Percentiles rank a stretch among this genome's conserved stretches.
Evolutionary conservation across 2,888 invertebrate species (phyloP).

Genomic region (Eretmocerus hayati): DNA sequence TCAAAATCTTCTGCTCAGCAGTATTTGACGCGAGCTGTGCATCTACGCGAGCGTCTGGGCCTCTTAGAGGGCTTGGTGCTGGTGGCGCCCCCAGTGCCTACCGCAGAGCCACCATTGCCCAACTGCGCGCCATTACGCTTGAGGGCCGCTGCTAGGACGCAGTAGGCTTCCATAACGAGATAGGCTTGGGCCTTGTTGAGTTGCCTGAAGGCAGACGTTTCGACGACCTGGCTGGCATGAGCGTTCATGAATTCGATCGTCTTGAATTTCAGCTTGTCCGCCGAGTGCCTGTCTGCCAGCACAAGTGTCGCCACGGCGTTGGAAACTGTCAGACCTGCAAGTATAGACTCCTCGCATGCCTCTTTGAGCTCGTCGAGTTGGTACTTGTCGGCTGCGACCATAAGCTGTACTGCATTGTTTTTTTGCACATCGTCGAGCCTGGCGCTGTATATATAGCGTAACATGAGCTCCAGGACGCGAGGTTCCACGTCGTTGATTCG

Average conservation of each 20-base stretch:
- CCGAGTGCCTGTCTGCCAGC: background rate
- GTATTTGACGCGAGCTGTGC: too few relatives aligned
- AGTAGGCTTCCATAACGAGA: constrained; percentile 2
- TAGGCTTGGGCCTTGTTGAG: background rate
- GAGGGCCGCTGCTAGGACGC: background rate
- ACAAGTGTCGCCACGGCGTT: background rate
- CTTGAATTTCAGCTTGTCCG: background rate
- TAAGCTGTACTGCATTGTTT: background rate
- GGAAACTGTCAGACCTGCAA: background rate
- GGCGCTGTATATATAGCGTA: constrained; percentile 1
- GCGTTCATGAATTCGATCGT: constrained; percentile 1
- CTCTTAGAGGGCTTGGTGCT: too few relatives aligned
- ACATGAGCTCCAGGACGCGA: background rate
- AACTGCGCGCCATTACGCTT: too few relatives aligned
- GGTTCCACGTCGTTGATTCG: background rate
- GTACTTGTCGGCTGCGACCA: constrained; percentile 5
- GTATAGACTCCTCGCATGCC: background rate
- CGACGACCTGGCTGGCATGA: background rate
- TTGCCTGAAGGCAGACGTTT: background rate
- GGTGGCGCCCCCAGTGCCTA: too few relatives aligned
- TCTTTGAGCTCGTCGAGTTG: constrained; percentile 1
- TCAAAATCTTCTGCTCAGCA: too few relatives aligned
- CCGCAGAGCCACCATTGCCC: too few relatives aligned
- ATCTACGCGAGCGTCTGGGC: too few relatives aligned
- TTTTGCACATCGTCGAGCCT: background rate